Base-by-base conservation (phyloP, 2,888 invertebrate genomes). In the Drosophila macrospina region DNA sequence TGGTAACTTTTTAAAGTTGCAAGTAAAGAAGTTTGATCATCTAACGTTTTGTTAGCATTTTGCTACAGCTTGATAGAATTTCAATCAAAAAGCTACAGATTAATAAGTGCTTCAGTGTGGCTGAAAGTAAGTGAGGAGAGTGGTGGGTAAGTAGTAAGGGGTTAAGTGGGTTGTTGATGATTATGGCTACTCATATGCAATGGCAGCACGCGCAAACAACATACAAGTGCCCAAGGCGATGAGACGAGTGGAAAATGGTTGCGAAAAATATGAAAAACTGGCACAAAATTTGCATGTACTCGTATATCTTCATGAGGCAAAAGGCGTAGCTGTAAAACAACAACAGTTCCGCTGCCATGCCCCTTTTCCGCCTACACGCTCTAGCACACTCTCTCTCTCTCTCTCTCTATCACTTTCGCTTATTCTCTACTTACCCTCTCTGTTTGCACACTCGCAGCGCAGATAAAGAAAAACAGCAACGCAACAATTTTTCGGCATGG, bases 401-500 rank as follows among this genome's bases (percentile, higher is more conserved):
- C 28, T 26, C 7, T n/a, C 47, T 32, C 13, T 42, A 39, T 7
- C 15, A 7, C 7, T 10, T 16, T 5, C 15, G 11, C 1, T 20
- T 20, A 3, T 3, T 20, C 20, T 20, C 13, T 4, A 1, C 1
- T 34, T 13, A 4, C 16, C 26, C 34, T 5, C 24, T 7, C 34
- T 39, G 15, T 32, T 13, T 50, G 10, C 41, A 2, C 26, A 8
- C 48, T 24, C 16, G 41, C 37, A 30, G 13, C 34, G 44, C 51
- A 61, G 56, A 71, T 61, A 75, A 68, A 78, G 69, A 68, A 62
- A 69, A 68, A 79, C 52, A 73, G 73, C 71, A 79, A 74, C 67
- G 80, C 82, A 87, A 86, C 83, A 87, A 88, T 88, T 79, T 74
- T 87, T 86, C 68, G 69, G 76, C 72, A 48, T 75, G 74, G 67